Evolutionary conservation across 2,113 vertebrate genomes (phyloP).

Genomic region (Sorex fumeus): DNA sequence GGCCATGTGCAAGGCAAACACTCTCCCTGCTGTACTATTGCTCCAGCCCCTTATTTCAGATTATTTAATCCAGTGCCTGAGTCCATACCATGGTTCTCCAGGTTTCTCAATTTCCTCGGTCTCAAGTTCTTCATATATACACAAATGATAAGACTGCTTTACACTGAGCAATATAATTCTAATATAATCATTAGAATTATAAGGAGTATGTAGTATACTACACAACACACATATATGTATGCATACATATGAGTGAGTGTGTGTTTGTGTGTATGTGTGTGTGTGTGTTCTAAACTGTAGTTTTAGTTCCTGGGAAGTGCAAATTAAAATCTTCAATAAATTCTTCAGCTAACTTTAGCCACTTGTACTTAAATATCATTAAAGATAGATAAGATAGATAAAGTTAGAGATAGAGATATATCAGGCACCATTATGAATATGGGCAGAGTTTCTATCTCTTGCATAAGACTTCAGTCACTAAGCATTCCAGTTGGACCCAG

Average conservation of each 20-base stretch:
- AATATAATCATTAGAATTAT: too few relatives aligned
- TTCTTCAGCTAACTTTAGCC: background rate
- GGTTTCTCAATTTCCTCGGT: background rate
- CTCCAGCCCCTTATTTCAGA: too few relatives aligned
- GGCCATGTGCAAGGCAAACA: too few relatives aligned
- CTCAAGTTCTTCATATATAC: background rate
- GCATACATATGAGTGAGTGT: too few relatives aligned
- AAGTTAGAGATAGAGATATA: background rate
- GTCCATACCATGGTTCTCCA: background rate
- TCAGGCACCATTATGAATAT: background rate
- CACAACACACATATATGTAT: too few relatives aligned
- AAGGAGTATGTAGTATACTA: too few relatives aligned
- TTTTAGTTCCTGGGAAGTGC: background rate
- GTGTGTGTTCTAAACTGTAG: too few relatives aligned
- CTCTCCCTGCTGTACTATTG: too few relatives aligned
- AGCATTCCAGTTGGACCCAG: background rate
- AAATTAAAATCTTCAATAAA: background rate
- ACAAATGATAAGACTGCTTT: background rate
- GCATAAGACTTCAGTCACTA: background rate
- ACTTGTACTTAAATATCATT: background rate
- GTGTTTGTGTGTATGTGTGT: too few relatives aligned
- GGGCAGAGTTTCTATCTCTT: background rate
- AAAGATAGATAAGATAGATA: too few relatives aligned
- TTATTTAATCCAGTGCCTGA: background rate
- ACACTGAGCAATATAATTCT: background rate